phyloP scores from a whole-genome alignment of 2,113 vertebrate genomes.

The Lepisosteus osseus region DNA sequence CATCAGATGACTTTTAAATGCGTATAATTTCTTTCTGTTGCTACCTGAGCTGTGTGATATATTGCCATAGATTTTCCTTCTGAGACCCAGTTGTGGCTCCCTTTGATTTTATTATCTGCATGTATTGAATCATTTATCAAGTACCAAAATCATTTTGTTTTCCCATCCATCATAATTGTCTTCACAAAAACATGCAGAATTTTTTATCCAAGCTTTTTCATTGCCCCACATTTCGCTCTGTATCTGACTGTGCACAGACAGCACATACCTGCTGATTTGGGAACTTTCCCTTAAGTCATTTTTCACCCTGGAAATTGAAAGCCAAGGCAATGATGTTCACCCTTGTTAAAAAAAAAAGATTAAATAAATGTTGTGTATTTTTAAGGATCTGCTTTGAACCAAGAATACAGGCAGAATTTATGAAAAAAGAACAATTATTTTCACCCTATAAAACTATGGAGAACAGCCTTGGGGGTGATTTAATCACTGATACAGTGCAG shows the following conservation, averaged over 20 bases:
- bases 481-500: constrained; percentile 47
- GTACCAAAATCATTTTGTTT: constrained; percentile 31
- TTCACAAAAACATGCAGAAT: constrained; percentile 10
- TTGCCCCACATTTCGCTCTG: too few relatives aligned
- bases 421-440: constrained; percentile 29
- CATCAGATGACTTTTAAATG: constrained; percentile 17
- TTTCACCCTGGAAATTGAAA: too few relatives aligned
- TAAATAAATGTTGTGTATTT: not conserved
- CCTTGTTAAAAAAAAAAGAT: constrained; percentile 15
- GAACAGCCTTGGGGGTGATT: constrained; percentile 31
- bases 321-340: not conserved
- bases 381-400: constrained; percentile 16
- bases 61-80: constrained; percentile 24
- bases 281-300: too few relatives aligned
- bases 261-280: too few relatives aligned
- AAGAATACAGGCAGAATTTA: constrained; percentile 15
- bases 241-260: too few relatives aligned
- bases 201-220: not conserved
- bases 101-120: constrained; percentile 42
- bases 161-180: constrained; percentile 38
- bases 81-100: constrained; percentile 18
- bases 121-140: constrained; percentile 51
- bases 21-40: constrained; percentile 23
- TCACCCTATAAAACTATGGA: constrained; percentile 37
- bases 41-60: constrained; percentile 25